phyloP scores from a whole-genome alignment of 2,113 vertebrate genomes.

The Talpa occidentalis region DNA sequence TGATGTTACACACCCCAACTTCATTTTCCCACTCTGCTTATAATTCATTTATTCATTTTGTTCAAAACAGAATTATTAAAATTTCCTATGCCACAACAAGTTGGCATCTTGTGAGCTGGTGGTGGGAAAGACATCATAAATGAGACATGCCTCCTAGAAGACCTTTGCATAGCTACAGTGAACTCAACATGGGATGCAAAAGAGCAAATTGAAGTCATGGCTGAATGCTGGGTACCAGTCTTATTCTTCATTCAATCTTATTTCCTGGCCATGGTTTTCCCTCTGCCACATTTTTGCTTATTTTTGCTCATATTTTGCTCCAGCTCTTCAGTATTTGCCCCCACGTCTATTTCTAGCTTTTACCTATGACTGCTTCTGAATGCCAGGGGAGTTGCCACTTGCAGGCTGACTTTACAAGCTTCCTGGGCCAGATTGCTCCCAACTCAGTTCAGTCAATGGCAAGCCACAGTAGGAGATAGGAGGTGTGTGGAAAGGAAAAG shows the following conservation, averaged over 20 bases:
- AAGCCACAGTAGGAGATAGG: not conserved
- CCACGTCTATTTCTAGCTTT: not conserved
- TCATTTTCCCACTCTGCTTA: not conserved
- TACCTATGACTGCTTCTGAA: not conserved
- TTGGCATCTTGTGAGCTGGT: not conserved
- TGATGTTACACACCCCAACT: not conserved
- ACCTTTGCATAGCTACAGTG: not conserved
- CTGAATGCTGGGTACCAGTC: not conserved
- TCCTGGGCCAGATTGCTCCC: not conserved
- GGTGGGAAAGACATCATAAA: accelerated
- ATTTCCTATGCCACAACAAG: not conserved
- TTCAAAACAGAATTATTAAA: not conserved
- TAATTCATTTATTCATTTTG: not conserved
- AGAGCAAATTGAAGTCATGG: not conserved
- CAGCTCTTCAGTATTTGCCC: not conserved
- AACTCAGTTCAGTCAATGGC: not conserved
- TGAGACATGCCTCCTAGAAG: not conserved
- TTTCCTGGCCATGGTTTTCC: not conserved
- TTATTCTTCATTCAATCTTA: not conserved
- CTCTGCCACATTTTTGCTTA: not conserved
- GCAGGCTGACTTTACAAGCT: not conserved
- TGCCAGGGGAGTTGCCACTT: not conserved
- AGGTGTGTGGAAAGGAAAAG: not conserved
- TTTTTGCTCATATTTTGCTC: too few species aligned
- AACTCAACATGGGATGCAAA: not conserved